Percentiles rank a stretch among this genome's conserved stretches.
phyloP scores from a whole-genome alignment of 2,888 invertebrate genomes.

The Dolichopus griseipennis region DNA sequence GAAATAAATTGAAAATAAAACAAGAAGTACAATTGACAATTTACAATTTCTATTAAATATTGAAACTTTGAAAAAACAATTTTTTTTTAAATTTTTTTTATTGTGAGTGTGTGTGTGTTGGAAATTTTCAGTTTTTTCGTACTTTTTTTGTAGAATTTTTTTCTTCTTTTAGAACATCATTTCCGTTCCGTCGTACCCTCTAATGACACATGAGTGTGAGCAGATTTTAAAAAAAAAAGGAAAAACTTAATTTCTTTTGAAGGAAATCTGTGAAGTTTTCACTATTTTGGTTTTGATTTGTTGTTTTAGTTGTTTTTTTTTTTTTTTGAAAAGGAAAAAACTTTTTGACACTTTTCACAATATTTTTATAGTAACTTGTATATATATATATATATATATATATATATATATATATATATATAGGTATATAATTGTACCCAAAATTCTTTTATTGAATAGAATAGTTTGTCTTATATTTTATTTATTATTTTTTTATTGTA shows the following conservation, averaged over 20 bases:
- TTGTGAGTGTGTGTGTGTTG: too few species aligned
- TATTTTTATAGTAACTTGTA: neutral
- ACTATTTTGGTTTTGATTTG: too few species aligned
- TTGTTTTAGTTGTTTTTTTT: neutral
- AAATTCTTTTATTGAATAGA: too few species aligned
- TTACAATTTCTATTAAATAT: neutral
- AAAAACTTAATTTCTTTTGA: neutral
- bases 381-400: too few species aligned
- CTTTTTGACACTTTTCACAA: neutral
- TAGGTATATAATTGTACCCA: too few species aligned
- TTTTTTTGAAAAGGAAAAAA: neutral
- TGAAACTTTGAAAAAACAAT: too few species aligned
- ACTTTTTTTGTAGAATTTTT: neutral
- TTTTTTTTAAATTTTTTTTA: too few species aligned
- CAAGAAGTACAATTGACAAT: neutral
- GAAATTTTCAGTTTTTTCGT: neutral
- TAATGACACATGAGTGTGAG: neutral
- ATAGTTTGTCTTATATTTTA: too few species aligned
- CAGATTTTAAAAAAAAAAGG: neutral
- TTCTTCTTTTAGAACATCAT: neutral
- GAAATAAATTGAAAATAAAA: neutral
- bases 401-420: too few species aligned
- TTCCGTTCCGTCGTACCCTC: neutral
- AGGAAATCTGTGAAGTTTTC: too few species aligned
- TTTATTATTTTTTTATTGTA: too few species aligned